Conservation (phyloP, 2,797 vertebrate species). For the Gadopsis bispinosus region DNA sequence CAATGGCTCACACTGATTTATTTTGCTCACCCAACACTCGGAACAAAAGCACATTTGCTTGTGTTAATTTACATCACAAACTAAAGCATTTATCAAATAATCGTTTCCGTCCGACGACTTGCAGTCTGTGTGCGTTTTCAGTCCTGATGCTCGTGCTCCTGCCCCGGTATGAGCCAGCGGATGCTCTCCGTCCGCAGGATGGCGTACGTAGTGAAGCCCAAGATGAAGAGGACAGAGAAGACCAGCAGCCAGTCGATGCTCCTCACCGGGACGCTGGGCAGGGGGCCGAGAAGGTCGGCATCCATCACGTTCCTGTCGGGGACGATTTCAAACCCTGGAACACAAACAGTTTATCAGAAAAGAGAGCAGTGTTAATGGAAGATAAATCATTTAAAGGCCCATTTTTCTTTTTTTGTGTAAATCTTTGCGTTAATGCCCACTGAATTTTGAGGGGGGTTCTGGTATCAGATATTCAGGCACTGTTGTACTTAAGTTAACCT, state of each 20-base stretch:
- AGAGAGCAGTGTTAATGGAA: no score
- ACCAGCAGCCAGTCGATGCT: constrained; percentile 96
- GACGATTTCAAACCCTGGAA: constrained; percentile 90
- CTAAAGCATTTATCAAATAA: neutral
- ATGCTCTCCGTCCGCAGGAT: constrained; percentile 93
- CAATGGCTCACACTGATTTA: constrained; percentile 29
- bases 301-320: constrained; percentile 84
- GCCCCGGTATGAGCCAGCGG: constrained; percentile 95
- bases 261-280: constrained; percentile 88
- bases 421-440: no score
- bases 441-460: neutral
- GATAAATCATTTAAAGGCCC: no score
- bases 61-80: constrained; percentile 17
- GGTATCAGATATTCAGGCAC: neutral
- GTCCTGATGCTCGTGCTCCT: constrained; percentile 96
- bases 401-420: neutral
- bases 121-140: constrained; percentile 64
- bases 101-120: constrained; percentile 25
- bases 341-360: neutral
- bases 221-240: constrained; percentile 94
- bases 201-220: constrained; percentile 90
- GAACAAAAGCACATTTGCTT: constrained; percentile 38
- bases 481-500: neutral
- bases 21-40: constrained; percentile 30
- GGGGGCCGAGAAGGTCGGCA: constrained; percentile 88